These are phyloP conservation scores for Stegophylla sp. DNA, from an alignment of 2,888 invertebrate species.

Conservation along the genomic window DNA sequence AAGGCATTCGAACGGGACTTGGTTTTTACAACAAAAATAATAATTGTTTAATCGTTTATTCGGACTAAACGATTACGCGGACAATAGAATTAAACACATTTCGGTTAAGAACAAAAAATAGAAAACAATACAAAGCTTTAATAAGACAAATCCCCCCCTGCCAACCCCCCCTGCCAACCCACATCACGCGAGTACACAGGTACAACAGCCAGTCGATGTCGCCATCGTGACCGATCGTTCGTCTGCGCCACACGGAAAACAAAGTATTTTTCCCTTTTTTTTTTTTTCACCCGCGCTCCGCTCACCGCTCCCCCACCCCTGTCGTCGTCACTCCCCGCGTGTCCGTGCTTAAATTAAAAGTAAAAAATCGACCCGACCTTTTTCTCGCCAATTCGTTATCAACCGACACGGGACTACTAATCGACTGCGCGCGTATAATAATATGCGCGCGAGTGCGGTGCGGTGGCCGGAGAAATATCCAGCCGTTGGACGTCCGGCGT, in stretches of 20 bases:
- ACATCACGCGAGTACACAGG: too few species aligned
- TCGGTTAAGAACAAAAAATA: too few species aligned
- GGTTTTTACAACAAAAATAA: too few species aligned
- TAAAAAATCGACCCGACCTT: neutral
- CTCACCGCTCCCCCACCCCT: neutral
- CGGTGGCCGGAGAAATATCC: neutral
- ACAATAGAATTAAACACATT: too few species aligned
- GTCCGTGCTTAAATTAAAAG: neutral
- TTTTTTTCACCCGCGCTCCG: neutral
- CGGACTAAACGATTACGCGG: too few species aligned
- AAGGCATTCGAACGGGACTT: too few species aligned
- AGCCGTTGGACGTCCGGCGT: neutral
- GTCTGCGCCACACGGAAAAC: neutral
- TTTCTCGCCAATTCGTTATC: constrained; percentile 4
- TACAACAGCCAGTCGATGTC: neutral
- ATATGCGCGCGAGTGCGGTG: neutral
- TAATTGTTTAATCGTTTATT: too few species aligned
- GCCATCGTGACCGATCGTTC: neutral
- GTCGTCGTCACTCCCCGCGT: too few species aligned
- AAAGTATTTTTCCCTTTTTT: neutral
- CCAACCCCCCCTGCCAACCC: too few species aligned
- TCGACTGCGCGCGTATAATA: constrained; percentile 2
- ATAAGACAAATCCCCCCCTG: too few species aligned
- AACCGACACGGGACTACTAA: neutral
- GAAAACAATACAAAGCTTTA: too few species aligned